phyloP scores from a whole-genome alignment of 1,140 invertebrate species.

The Dendrolimus kikuchii region DNA sequence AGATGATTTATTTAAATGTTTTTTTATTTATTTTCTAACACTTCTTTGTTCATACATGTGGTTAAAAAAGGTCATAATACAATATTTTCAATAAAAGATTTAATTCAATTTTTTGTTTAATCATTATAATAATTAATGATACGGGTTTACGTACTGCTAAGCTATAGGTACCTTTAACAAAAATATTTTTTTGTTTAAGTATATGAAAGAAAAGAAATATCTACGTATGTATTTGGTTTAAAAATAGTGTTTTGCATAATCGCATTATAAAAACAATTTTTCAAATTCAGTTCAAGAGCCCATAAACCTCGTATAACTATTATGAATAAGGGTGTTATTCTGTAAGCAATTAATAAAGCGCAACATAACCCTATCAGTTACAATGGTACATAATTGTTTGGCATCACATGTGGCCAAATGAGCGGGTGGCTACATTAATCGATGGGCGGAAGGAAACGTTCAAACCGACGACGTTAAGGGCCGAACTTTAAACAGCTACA shows the following conservation, averaged over 20 bases:
- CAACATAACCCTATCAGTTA: too few species aligned
- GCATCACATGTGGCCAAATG: slow-evolving; percentile 14
- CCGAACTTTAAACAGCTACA: slow-evolving; percentile 1
- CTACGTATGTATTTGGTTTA: too few species aligned
- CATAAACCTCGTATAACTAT: not conserved
- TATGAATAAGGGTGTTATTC: not conserved
- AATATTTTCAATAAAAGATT: too few species aligned
- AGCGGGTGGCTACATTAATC: slow-evolving; percentile 12
- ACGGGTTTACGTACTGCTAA: too few species aligned
- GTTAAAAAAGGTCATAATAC: not conserved
- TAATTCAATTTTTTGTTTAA: too few species aligned
- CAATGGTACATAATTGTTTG: too few species aligned
- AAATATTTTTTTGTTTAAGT: too few species aligned
- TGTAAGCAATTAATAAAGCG: not conserved
- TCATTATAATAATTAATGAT: too few species aligned
- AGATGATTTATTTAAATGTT: not conserved
- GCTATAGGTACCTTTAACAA: not conserved
- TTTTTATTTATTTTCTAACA: not conserved
- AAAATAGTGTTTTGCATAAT: too few species aligned
- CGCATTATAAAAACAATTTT: too few species aligned
- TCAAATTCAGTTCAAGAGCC: too few species aligned
- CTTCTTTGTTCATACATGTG: not conserved
- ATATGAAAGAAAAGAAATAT: too few species aligned
- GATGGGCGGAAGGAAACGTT: slow-evolving; percentile 21
- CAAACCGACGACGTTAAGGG: slow-evolving; percentile 10